Evolutionary conservation across 1,140 invertebrate genomes (phyloP), one percentile per base, ranked within the genome.

Genomic region (Drosophila mayri): DNA sequence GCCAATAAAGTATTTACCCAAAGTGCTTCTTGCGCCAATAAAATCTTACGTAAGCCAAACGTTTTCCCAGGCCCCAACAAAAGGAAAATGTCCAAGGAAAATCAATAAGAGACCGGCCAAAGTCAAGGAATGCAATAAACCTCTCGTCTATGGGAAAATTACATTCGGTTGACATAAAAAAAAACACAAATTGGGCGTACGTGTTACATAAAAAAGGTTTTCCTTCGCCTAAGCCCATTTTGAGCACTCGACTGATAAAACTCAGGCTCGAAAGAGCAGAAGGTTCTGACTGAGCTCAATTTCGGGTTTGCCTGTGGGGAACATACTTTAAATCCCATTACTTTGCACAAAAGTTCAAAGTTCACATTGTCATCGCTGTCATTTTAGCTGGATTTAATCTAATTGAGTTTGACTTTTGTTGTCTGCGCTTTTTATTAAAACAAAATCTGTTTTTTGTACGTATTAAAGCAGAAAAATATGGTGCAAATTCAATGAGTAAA

Each of bases 321-420:
- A 3, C 22, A 10, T 16, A 30, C 18, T 28, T 54, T 38, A 46
- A 67, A 32, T 38, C 32, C 32, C 38, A 68, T 46, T 57, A 44
- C 50, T 22, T 37, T 38, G 67, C 37, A 20, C 38, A 70, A 40
- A 71, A 72, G 68, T 71, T 70, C 68, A 71, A 70, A 59, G 65
- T 70, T 49, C 66, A 71, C 11, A 10, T 16, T 25, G 68, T 54
- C 25, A 35, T 32, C 46, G 28, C 11, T 52, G 52, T 55, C n/a
- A 54, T 72, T 72, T 73, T 46, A 10, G 30, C 43, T 60, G 63
- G 73, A 54, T 76, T 74, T 49, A 79, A 80, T 64, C 54, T 54
- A 75, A 83, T 84, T 83, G 64, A 83, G 57, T 70, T 70, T 65
- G 54, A 88, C 84, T 87, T 87, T 87, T 88, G 84, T 87, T 87